Base-by-base conservation (phyloP, 2,888 invertebrate genomes). In the Phasia obesa region DNA sequence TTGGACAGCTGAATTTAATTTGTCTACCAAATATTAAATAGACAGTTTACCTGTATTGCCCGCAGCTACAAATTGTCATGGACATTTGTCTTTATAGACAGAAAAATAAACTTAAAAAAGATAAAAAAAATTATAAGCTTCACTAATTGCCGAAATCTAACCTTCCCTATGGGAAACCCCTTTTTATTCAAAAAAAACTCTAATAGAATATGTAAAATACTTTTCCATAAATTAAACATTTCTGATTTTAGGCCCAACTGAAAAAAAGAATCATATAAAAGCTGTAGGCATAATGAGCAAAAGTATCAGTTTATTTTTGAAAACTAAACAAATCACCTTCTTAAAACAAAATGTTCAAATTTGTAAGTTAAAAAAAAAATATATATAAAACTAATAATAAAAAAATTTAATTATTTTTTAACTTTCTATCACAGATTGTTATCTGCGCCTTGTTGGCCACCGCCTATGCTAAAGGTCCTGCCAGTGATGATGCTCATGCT, bases 371-470 rank as follows among this genome's bases (percentile, higher is more conserved):
- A 1, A 35, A 35, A 31, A 7, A 4, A 31, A 4, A 44, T 71
- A 27, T 35, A n/a, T n/a, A 4, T 4, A 62, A 42, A 2, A 38
- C 3, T 4, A 51, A 4, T 60, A 42, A 4, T 17, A 23, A 2
- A 35, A 17, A 35, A 35, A 21, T 15, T 38, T 19, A 51, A 2
- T 21, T 23, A 25, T 6, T 25, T 55, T 21, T 15, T 27, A 23
- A 31, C 6, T 25, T 62, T 42, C 15, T 13, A 13, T 3, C 3
- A 21, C 6, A 88, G 88, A 64, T 88, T 53, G 81, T 87, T 69
- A 65, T 88, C 73, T 88, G 86, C 65, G 86, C 87, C 60, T 53
- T 89, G 49, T 78, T 85, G 74, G 89, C 85, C 19, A 67, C 85
- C 60, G 79, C 75, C 31, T 85, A 85, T 49, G 86, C 27, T 21